These are phyloP conservation scores for Eptesicus fuscus DNA, from an alignment of 2,113 vertebrate species.

Conservation along the genomic window DNA sequence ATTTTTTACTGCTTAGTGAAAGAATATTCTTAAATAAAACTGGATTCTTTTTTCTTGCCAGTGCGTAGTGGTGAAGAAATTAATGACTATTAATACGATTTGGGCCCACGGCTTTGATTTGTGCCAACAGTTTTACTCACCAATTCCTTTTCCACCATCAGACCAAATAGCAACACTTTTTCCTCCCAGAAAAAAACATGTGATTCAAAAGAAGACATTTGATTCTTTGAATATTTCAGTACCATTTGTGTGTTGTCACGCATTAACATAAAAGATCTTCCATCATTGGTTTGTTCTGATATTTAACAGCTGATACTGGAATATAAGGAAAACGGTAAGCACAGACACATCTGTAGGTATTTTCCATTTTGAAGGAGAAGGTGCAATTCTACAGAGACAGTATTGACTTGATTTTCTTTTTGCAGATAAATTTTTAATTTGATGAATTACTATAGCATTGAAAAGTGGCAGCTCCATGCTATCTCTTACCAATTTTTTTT, in stretches of 20 bases:
- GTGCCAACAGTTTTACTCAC: neutral
- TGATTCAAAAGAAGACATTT: neutral
- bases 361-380: neutral
- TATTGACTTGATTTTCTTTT: neutral
- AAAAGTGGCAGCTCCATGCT: neutral
- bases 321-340: neutral
- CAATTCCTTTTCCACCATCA: neutral
- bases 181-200: neutral
- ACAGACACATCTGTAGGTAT: neutral
- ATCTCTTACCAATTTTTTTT: neutral
- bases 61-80: neutral
- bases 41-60: neutral
- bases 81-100: neutral
- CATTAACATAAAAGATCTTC: neutral
- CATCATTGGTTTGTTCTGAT: neutral
- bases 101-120: neutral
- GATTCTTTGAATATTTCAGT: neutral
- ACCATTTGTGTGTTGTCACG: neutral
- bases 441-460: neutral
- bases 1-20: neutral
- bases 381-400: neutral
- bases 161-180: neutral
- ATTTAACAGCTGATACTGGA: neutral
- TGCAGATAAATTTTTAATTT: neutral
- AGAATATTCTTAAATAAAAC: neutral